Base-by-base conservation (phyloP, 2,888 invertebrate species). In the Agriotes lineatus region DNA sequence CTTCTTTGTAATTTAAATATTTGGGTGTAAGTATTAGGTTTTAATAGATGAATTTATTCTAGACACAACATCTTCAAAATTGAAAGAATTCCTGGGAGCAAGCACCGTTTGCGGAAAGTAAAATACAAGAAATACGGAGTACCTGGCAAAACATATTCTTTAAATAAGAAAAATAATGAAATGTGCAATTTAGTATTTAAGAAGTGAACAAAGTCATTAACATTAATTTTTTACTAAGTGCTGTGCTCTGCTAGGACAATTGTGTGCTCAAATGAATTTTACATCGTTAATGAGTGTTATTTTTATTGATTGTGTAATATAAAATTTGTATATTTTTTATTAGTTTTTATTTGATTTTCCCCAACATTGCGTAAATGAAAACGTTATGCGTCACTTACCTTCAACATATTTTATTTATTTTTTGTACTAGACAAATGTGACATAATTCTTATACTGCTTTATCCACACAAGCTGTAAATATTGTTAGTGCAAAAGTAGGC, bases 121-220 rank as follows among this genome's bases (percentile, higher is more conserved):
- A 86, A 87, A 58, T 88, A 88, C 71, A 85, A 86, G 67, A 87
- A 84, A 35, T 83, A 85, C 52, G 83, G 85, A 37, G 83, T 91
- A 12, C 88, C 92, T 3, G 93, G 91, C n/a, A 87, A 85, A 69
- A 93, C 94, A 0, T 93, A 92, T 80, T 89, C 90, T 16, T 86
- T 95, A 39, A 93, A 94, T 81, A 87, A 87, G 74, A 93, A 93
- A 81, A 95, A 94, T 82, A 92, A 91, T 80, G 90, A 92, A 80
- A 92, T 93, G 90, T 95, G 94, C 80, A 87, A 25, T 25, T 25
- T 25, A 25, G 25, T 25, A 25, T 25, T 25, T 25, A 25, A 25
- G 25, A 25, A 25, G 84, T 78, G 77, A 52, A 35, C 52, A 33
- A 7, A 35, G 18, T 10, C 52, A 25, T 35, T 52, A 30, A 48